Conservation (phyloP, 2,113 vertebrate species). For the Nothoprocta pentlandii region DNA sequence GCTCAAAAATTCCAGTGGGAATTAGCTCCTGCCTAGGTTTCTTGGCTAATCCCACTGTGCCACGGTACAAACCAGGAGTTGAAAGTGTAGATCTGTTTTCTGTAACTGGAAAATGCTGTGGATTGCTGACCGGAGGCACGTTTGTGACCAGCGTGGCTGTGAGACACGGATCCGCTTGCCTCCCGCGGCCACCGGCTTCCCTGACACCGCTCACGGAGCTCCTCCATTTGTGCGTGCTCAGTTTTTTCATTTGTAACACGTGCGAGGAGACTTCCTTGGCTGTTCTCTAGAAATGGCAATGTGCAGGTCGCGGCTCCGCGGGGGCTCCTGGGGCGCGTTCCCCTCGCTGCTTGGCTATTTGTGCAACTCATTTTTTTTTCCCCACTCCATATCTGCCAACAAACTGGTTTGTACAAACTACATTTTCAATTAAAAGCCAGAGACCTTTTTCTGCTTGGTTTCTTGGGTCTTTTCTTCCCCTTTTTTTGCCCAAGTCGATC, state of each 20-base stretch:
- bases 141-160: not conserved
- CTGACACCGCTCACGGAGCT: not conserved
- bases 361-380: not conserved
- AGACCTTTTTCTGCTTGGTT: constrained; percentile 59
- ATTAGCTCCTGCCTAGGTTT: not conserved
- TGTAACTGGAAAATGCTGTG: not conserved
- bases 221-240: not conserved
- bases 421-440: constrained; percentile 67
- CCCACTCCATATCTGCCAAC: not conserved
- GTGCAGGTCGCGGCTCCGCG: not conserved
- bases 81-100: not conserved
- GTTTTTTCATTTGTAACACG: not conserved
- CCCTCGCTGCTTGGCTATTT: not conserved
- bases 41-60: not conserved
- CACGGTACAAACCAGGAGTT: not conserved
- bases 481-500: too few species aligned
- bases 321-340: not conserved
- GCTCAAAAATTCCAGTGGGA: not conserved
- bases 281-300: not conserved
- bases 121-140: not conserved
- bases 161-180: too few species aligned
- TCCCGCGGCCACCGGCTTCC: not conserved
- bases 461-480: constrained; percentile 30
- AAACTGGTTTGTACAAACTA: constrained; percentile 48
- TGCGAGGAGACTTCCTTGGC: not conserved